Base-by-base conservation (phyloP, 1,140 invertebrate species). In the Caerostris extrusa region DNA sequence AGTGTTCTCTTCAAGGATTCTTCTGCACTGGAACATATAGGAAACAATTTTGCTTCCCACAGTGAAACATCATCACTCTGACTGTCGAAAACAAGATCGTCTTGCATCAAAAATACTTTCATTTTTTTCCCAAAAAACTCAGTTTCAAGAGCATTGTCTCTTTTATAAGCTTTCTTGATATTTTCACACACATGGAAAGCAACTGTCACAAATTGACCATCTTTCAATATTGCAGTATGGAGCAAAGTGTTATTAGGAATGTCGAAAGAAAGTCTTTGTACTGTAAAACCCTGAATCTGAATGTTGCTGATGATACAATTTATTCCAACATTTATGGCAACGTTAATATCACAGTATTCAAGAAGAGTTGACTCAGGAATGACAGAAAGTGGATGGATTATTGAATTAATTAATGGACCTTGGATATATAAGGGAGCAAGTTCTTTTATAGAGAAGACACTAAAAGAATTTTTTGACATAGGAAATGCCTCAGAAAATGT, bases 271-370 rank as follows among this genome's bases (percentile, higher is more conserved):
- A 90, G 56, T 53, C 88, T 67, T 55, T 81, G 87, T 12, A 91
- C 53, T 19, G 64, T 56, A 34, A 61, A 56, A 17, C 90, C 87
- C n/a, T 19, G 57, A 2, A 67, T 5, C 34, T 85, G 53, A 61
- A 95, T 93, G 93, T 96, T 96, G 89, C 96, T 96, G 53, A 96
- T 34, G 69, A 96, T 96, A 61, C 95, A 95, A 83, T 95, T 95
- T n/a, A 95, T 87, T 19, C 95, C 95, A 87, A 96, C 93, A 10
- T 95, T 81, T 3, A 96, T 67, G 19, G 95, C 95, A 17, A 95
- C 67, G 17, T 95, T 94, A 94, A 96, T 95, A 60, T 95, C 87
- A 94, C 96, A 96, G 90, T 95, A 96, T 94, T 96, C 96, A 7
- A 96, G 82, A 3, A 96, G 95, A 14, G 95, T 86, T 71, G 90